These are phyloP conservation scores for Apoderus coryli DNA, from an alignment of 2,888 invertebrate genomes.

Conservation along the genomic window DNA sequence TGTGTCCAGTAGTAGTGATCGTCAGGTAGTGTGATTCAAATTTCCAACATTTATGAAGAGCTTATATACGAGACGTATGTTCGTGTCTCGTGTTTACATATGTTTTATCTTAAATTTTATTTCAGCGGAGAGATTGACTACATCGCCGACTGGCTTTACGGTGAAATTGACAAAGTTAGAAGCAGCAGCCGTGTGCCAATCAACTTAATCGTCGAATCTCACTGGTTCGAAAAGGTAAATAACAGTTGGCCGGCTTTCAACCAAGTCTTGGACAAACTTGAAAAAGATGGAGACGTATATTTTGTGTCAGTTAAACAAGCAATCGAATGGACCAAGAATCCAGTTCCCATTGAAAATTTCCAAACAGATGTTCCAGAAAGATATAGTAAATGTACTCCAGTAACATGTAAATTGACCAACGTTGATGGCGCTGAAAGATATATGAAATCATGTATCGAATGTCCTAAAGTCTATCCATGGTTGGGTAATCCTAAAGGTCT, in stretches of 20 bases:
- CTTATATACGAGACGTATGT: no score
- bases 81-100: no score
- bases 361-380: constrained; percentile 15
- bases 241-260: constrained; percentile 24
- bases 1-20: no score
- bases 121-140: constrained; percentile 25
- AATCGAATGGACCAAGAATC: constrained; percentile 32
- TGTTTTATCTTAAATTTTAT: constrained; percentile 21
- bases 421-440: constrained; percentile 22
- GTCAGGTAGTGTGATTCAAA: no score
- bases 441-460: constrained; percentile 31
- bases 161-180: constrained; percentile 34
- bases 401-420: constrained; percentile 22
- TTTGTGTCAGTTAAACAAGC: constrained; percentile 31
- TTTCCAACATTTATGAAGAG: no score
- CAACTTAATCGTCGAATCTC: constrained; percentile 34
- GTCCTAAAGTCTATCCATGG: constrained; percentile 35
- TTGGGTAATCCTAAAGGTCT: constrained; percentile 33
- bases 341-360: constrained; percentile 24
- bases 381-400: constrained; percentile 17
- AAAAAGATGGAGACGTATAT: constrained; percentile 27
- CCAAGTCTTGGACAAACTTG: constrained; percentile 28
- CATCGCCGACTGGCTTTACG: constrained; percentile 31
- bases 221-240: constrained; percentile 31
- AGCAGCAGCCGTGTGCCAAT: constrained; percentile 33